phyloP scores from a whole-genome alignment of 92 coral and sea anemone species.

The Palythoa grandis region DNA sequence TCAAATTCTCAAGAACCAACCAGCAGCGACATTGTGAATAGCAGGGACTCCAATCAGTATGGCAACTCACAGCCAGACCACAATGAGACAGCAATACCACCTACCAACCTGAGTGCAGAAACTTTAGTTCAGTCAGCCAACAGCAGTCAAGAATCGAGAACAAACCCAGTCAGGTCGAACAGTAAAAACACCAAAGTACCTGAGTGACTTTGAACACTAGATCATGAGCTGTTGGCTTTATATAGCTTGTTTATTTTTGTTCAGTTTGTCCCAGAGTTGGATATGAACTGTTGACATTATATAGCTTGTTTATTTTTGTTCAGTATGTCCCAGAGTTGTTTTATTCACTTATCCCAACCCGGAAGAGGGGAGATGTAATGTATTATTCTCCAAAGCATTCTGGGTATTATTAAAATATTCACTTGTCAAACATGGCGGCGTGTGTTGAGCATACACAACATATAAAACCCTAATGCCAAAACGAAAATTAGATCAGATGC shows the following conservation, averaged over 20 bases:
- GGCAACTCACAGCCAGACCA: conserved; percentile 3
- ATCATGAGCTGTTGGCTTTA: too few species aligned
- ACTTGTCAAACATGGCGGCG: conserved; percentile 1
- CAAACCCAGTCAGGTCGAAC: conserved; percentile 6
- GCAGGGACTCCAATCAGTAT: too few species aligned
- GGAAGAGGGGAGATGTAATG: too few species aligned
- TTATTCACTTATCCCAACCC: too few species aligned
- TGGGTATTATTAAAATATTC: background rate
- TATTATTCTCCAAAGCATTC: background rate
- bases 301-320: too few species aligned
- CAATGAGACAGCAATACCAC: background rate
- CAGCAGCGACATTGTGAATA: background rate
- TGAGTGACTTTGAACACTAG: conserved; percentile 1
- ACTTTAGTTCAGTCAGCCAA: background rate
- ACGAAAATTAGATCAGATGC: too few species aligned
- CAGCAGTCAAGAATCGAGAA: conserved; percentile 3
- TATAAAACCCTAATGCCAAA: too few species aligned
- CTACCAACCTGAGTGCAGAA: conserved; percentile 7
- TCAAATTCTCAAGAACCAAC: background rate
- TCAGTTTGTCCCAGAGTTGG: too few species aligned
- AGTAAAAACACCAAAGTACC: conserved; percentile 9
- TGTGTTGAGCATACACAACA: background rate
- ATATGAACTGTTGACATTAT: too few species aligned
- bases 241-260: background rate
- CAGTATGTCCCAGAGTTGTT: too few species aligned